Evolutionary conservation across 2,113 vertebrate species (phyloP).

Genomic region (Sitta europaea): DNA sequence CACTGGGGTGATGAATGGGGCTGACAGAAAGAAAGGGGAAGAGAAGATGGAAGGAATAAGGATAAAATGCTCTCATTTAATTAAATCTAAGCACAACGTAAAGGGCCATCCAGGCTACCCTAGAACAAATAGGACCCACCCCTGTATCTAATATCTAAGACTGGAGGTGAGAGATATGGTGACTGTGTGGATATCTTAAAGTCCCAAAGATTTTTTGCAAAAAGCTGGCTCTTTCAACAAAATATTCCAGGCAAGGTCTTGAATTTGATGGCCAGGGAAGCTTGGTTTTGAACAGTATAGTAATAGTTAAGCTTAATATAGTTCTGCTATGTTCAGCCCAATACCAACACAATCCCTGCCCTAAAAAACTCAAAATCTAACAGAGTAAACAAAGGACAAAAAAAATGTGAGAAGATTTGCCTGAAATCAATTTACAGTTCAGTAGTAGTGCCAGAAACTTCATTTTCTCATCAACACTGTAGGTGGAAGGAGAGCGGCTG

Average conservation of each 20-base stretch:
- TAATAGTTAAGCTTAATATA: not conserved
- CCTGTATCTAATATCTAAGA: not conserved
- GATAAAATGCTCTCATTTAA: not conserved
- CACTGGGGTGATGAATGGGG: not conserved
- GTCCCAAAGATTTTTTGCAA: not conserved
- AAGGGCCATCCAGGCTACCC: not conserved
- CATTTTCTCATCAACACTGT: not conserved
- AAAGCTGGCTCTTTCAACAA: not conserved
- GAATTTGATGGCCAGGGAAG: not conserved
- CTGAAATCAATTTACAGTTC: conserved; percentile 12
- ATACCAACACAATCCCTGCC: not conserved
- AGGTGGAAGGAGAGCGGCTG: not conserved
- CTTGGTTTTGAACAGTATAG: not conserved
- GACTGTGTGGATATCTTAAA: not conserved
- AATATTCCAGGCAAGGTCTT: not conserved
- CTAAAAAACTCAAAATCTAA: not conserved
- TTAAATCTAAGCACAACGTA: not conserved
- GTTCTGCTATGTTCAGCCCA: not conserved
- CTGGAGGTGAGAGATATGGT: not conserved
- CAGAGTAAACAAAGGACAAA: not conserved
- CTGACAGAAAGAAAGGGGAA: not conserved
- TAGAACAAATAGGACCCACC: not conserved
- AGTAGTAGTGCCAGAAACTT: not conserved
- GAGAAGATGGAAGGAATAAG: not conserved
- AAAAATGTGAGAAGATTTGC: not conserved